A percentile compares a stretch with the other conserved stretches of the same genome.
Evolutionary conservation across 2,888 invertebrate genomes (phyloP).

Genomic region (Latrodectus hesperus): DNA sequence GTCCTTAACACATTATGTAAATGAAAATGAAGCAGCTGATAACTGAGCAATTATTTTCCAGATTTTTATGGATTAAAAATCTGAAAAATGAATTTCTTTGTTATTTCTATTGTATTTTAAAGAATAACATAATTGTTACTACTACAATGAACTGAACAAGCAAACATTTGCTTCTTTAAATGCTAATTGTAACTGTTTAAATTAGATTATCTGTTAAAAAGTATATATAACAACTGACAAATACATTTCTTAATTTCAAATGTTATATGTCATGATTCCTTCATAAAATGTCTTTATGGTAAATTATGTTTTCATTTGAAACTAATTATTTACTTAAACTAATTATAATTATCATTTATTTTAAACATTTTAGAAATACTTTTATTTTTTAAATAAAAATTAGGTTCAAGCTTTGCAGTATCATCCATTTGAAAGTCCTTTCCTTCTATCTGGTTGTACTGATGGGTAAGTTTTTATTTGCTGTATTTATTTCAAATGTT

Average conservation of each 20-base stretch:
- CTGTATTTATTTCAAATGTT: background rate
- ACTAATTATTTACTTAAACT: background rate
- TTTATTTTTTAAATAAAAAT: background rate
- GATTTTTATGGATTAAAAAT: too few relatives aligned
- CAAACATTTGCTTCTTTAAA: too few relatives aligned
- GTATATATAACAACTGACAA: background rate
- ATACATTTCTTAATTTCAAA: background rate
- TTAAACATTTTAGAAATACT: background rate
- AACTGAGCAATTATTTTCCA: too few relatives aligned
- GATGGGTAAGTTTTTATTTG: conserved; percentile 79
- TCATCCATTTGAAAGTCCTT: conserved; percentile 88
- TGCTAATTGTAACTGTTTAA: too few relatives aligned
- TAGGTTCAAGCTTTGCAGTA: conserved; percentile 85
- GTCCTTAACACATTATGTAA: too few relatives aligned
- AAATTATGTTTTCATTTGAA: background rate
- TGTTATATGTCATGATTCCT: background rate
- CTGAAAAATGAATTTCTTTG: too few relatives aligned
- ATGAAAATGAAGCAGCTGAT: too few relatives aligned
- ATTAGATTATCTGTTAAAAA: background rate
- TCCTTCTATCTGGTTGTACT: conserved; percentile 87
- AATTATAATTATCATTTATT: background rate
- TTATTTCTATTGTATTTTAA: too few relatives aligned
- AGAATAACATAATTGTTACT: too few relatives aligned
- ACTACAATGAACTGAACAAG: too few relatives aligned
- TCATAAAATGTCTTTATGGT: background rate